Evolutionary conservation across 2,888 invertebrate genomes (phyloP).

Genomic region (Parnassius mnemosyne): DNA sequence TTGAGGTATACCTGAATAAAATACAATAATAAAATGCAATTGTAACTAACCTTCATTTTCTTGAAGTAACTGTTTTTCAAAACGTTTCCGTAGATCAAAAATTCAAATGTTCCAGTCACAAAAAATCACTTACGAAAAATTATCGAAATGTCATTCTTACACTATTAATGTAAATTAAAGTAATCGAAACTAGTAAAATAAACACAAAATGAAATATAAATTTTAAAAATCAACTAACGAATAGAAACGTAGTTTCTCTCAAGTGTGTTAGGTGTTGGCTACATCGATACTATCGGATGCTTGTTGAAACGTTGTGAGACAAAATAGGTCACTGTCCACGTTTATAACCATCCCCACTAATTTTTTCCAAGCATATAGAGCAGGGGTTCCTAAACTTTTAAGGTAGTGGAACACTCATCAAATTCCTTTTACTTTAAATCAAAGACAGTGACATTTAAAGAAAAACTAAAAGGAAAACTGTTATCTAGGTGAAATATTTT

Average conservation of each 20-base stretch:
- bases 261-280: conserved; percentile 13
- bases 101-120: conserved; percentile 13
- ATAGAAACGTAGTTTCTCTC: conserved; percentile 10
- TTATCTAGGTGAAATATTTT: no score
- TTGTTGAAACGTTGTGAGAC: conserved; percentile 48
- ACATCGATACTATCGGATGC: conserved; percentile 36
- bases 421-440: no score
- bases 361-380: conserved; percentile 10
- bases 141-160: conserved; percentile 22
- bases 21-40: no score
- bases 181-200: neutral
- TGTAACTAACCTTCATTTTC: conserved; percentile 19
- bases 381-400: no score
- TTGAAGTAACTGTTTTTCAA: conserved; percentile 1
- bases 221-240: neutral
- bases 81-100: neutral
- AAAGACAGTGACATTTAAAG: no score
- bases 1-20: no score
- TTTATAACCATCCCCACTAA: conserved; percentile 66
- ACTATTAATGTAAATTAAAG: neutral
- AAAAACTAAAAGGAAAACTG: no score
- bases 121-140: conserved; percentile 2
- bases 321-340: conserved; percentile 67
- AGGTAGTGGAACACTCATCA: no score
- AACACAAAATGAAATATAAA: conserved; percentile 1